A percentile compares a stretch with the other conserved stretches of the same genome.
Evolutionary conservation across 2,113 vertebrate species (phyloP).

Genomic region (Picathartes gymnocephalus): DNA sequence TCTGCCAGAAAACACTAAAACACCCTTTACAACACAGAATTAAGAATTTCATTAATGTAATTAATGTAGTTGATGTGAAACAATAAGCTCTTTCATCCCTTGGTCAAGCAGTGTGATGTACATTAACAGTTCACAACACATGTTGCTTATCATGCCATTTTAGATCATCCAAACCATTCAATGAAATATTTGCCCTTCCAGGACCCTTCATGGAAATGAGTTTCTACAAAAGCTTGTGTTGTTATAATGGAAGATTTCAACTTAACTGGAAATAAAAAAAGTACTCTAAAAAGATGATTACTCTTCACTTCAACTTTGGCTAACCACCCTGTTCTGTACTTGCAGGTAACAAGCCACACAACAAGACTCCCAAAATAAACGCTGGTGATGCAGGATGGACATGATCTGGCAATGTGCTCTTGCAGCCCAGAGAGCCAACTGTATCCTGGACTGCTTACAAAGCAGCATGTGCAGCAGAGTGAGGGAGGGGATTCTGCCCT

Average conservation of each 20-base stretch:
- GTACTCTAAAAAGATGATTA: neutral
- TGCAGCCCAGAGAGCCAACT: neutral
- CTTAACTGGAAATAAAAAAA: neutral
- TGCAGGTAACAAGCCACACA: neutral
- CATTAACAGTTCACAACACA: neutral
- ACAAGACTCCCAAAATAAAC: neutral
- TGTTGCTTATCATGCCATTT: neutral
- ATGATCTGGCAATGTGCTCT: neutral
- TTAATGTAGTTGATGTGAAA: neutral
- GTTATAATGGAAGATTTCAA: neutral
- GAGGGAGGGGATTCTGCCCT: neutral
- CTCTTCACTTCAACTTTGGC: neutral
- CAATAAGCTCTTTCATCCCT: neutral
- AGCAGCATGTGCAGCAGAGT: neutral
- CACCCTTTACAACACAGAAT: neutral
- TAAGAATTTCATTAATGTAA: neutral
- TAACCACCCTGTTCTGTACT: neutral
- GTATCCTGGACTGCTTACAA: neutral
- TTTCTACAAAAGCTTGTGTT: neutral
- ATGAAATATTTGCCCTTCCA: neutral
- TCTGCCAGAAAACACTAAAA: neutral
- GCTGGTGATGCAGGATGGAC: neutral
- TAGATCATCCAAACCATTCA: neutral
- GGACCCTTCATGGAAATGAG: neutral
- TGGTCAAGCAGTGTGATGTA: neutral